Evolutionary conservation across 2,797 vertebrate genomes (phyloP).

Genomic region (Sebastes melanostomus): DNA sequence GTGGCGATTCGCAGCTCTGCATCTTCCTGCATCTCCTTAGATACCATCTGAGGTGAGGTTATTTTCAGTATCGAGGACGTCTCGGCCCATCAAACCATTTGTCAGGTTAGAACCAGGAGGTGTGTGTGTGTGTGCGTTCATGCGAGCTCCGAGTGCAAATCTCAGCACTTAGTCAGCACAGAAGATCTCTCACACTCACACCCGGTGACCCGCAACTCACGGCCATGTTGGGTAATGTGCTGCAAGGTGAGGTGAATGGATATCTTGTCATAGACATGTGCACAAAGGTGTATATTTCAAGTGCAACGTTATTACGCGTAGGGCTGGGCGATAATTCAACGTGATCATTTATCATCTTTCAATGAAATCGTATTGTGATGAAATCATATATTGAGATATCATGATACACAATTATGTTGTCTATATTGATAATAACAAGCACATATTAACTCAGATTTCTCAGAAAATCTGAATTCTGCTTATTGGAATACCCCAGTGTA

Average conservation of each 20-base stretch:
- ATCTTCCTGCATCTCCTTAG: not conserved
- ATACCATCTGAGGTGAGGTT: slow-evolving; percentile 55
- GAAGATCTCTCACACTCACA: slow-evolving; percentile 2
- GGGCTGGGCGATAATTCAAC: too few relatives aligned
- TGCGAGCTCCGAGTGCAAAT: slow-evolving; percentile 35
- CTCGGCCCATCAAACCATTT: slow-evolving; percentile 38
- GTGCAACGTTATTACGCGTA: not conserved
- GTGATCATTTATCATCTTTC: not conserved
- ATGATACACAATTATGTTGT: too few relatives aligned
- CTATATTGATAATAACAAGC: too few relatives aligned
- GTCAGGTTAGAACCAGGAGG: slow-evolving; percentile 62
- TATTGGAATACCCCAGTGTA: too few relatives aligned
- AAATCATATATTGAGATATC: too few relatives aligned
- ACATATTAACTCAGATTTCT: rapidly evolving
- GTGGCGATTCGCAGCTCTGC: slow-evolving; percentile 7
- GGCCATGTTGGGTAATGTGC: slow-evolving; percentile 61
- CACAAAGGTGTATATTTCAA: not conserved
- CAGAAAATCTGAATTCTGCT: too few relatives aligned
- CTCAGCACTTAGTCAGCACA: slow-evolving; percentile 38
- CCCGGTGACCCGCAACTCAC: slow-evolving; percentile 25
- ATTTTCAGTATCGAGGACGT: slow-evolving; percentile 55
- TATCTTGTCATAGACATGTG: slow-evolving; percentile 10
- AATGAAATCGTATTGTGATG: too few relatives aligned
- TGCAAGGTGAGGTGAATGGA: slow-evolving; percentile 40
- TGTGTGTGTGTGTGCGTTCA: slow-evolving; percentile 18